These are phyloP conservation scores for Salpingus planirostris DNA, from an alignment of 2,888 invertebrate species.

Conservation along the genomic window DNA sequence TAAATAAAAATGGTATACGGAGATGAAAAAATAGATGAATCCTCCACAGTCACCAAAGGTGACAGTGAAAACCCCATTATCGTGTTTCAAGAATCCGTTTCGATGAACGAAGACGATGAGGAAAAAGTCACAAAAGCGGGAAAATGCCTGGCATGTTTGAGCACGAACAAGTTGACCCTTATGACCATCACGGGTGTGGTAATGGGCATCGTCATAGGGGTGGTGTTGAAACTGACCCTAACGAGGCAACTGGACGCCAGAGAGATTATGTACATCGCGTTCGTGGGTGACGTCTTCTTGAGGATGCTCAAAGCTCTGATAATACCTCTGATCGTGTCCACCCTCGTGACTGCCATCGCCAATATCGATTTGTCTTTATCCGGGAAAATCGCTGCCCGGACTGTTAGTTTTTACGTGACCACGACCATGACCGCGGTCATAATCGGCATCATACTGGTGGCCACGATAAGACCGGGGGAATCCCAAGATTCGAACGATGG, in stretches of 20 bases:
- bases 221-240: slow-evolving; percentile 40
- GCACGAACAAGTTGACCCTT: slow-evolving; percentile 47
- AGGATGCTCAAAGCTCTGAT: slow-evolving; percentile 67
- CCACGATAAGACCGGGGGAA: slow-evolving; percentile 54
- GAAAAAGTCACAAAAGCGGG: slow-evolving; percentile 13
- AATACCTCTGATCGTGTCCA: slow-evolving; percentile 61
- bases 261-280: slow-evolving; percentile 61
- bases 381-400: slow-evolving; percentile 56
- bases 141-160: slow-evolving; percentile 30
- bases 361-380: slow-evolving; percentile 59
- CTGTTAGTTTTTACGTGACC: slow-evolving; percentile 57
- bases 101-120: neutral
- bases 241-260: slow-evolving; percentile 44
- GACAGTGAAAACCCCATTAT: no score
- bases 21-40: no score
- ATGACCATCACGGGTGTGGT: slow-evolving; percentile 51
- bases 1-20: no score
- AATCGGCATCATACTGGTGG: slow-evolving; percentile 62
- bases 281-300: slow-evolving; percentile 62
- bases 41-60: no score
- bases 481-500: slow-evolving; percentile 18
- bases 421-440: slow-evolving; percentile 63
- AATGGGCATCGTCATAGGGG: slow-evolving; percentile 46
- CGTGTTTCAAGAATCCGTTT: neutral
- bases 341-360: slow-evolving; percentile 60